Conservation (phyloP, 2,888 invertebrate genomes). For the Idaea biselata region DNA sequence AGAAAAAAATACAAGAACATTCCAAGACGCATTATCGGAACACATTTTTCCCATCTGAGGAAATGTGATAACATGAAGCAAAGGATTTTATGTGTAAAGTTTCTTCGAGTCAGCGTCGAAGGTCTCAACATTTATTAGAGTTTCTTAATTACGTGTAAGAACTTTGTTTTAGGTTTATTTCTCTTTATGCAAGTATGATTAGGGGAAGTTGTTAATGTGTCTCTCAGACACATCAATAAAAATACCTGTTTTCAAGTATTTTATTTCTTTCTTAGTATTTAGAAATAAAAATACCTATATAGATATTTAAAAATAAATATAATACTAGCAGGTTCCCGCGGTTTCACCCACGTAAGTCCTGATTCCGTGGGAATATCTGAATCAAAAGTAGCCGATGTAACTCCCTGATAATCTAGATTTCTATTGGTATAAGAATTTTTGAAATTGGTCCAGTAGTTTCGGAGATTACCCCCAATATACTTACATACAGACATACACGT, state of each 20-base stretch:
- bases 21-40: conserved; percentile 55
- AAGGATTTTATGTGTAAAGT: conserved; percentile 58
- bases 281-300: no score
- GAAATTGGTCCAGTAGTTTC: no score
- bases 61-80: conserved; percentile 57
- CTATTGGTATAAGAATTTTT: no score
- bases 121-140: conserved; percentile 44
- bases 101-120: conserved; percentile 32
- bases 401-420: no score
- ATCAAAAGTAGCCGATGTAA: no score
- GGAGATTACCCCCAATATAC: no score
- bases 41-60: conserved; percentile 64
- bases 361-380: no score
- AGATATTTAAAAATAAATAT: no score
- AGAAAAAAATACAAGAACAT: conserved; percentile 45
- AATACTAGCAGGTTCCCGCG: no score
- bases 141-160: conserved; percentile 50
- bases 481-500: no score
- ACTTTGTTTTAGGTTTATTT: conserved; percentile 33
- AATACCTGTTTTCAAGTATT: neutral
- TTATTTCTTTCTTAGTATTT: no score
- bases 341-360: no score
- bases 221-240: neutral
- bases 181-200: conserved; percentile 15
- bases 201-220: conserved; percentile 10